Percentiles rank a stretch among this genome's conserved stretches.
phyloP scores from a whole-genome alignment of 2,888 invertebrate genomes.

The Junonia oenone region DNA sequence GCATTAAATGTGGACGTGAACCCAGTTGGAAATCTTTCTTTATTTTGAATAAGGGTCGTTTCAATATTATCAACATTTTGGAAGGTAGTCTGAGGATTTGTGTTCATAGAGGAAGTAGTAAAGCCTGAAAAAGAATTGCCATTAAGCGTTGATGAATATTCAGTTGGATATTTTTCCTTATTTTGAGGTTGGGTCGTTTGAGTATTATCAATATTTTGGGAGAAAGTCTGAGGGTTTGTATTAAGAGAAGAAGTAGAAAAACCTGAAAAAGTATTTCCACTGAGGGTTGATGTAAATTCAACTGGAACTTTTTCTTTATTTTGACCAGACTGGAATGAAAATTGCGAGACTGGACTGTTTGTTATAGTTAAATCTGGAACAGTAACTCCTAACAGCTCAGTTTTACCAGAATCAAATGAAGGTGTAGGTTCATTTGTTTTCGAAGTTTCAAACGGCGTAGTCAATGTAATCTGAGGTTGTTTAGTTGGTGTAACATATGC shows the following conservation, averaged over 20 bases:
- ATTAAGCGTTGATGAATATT: not conserved
- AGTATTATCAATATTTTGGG: not conserved
- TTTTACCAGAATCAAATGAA: not conserved
- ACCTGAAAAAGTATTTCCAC: not conserved
- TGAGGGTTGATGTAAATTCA: no score
- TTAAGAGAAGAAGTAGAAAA: not conserved
- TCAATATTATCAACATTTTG: not conserved
- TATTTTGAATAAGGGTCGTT: not conserved
- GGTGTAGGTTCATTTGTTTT: not conserved
- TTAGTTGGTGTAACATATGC: slow-evolving; percentile 34
- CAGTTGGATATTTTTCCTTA: not conserved
- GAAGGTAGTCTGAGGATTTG: not conserved
- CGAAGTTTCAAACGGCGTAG: slow-evolving; percentile 45
- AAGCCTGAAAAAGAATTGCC: not conserved
- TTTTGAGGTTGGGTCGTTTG: not conserved
- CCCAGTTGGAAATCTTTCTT: not conserved
- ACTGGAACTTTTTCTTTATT: not conserved
- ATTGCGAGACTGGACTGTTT: not conserved
- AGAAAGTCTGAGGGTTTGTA: not conserved
- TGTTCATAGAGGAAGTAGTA: not conserved
- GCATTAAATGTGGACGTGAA: no score
- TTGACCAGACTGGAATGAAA: not conserved
- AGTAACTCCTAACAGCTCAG: not conserved
- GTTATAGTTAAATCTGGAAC: not conserved
- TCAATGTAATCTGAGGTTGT: slow-evolving; percentile 44